A percentile compares a stretch with the other conserved stretches of the same genome.
phyloP scores from a whole-genome alignment of 2,797 vertebrate species.

The Poecile montanus region DNA sequence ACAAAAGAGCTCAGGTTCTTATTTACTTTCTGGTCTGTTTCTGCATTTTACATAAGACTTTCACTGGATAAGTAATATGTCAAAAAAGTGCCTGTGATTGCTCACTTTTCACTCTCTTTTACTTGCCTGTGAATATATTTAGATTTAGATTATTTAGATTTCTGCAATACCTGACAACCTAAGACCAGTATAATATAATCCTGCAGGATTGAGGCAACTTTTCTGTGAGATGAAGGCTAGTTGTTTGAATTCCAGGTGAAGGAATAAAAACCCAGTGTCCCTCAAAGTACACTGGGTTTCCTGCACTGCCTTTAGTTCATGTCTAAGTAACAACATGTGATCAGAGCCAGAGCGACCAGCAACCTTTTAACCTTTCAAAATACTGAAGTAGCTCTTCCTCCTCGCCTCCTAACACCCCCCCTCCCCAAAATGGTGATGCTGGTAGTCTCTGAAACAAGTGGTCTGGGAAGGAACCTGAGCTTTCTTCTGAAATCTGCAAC shows the following conservation, averaged over 20 bases:
- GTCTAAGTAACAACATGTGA: not conserved
- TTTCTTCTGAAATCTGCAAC: not conserved
- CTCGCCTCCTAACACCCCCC: accelerated
- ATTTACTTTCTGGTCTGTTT: not conserved
- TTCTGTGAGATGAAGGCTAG: not conserved
- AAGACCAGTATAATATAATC: not conserved
- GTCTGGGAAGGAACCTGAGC: not conserved
- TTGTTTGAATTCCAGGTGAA: not conserved
- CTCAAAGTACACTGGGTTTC: not conserved
- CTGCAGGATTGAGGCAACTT: not conserved
- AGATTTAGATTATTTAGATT: not conserved
- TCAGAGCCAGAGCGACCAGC: not conserved
- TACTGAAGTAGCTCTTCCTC: not conserved
- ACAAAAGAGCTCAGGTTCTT: not conserved
- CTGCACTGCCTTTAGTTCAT: not conserved
- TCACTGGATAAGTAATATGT: not conserved
- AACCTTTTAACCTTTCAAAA: not conserved
- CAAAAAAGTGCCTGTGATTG: not conserved
- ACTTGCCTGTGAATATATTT: not conserved
- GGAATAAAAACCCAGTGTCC: not conserved
- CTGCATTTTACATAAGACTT: not conserved
- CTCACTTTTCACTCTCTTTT: not conserved
- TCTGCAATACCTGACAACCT: not conserved
- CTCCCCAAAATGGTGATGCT: not conserved
- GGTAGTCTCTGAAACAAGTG: not conserved